Base-by-base conservation (phyloP, 2,797 vertebrate genomes). In the Sebastes itinus region DNA sequence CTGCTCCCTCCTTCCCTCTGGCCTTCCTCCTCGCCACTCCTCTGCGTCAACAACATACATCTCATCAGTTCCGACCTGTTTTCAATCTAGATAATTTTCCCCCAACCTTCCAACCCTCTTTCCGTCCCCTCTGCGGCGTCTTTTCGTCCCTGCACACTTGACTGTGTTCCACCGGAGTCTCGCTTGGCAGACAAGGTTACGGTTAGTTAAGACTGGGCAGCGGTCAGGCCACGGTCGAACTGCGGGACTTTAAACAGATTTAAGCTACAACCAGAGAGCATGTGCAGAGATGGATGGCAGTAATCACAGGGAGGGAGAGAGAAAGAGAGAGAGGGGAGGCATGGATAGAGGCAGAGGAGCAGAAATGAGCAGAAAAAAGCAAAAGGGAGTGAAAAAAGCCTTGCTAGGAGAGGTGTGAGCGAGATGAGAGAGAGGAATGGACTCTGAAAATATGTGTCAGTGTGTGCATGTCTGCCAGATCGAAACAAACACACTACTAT, bases 171-270 rank as follows among this genome's bases (percentile, higher is more conserved):
- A 60, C 28, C 52, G 3, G 74, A 80, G 75, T 84, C 83, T 72
- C 42, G 52, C 77, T 86, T 20, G 12, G 73, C 82, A 87, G 77
- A 82, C 85, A 80, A 88, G 92, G 90, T 92, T 81, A 81, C 32
- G 66, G 78, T 88, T 92, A 93, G 90, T 92, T 92, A 93, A 89
- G 80, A 82, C 83, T 73, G 66, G 90, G 55, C 67, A 63, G 73
- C 32, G 70, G 83, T 83, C 81, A 79, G 75, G 78, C 82, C 75
- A 81, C 73, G 72, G 89, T 80, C 74, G 59, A 77, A 76, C 83
- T 72, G 83, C 71, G 66, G 72, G 83, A 81, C 85, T 89, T 87
- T 86, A 86, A 88, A 89, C 82, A 82, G 84, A 88, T 91, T 91
- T 90, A 85, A 87, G 84, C 75, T 80, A 82, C 79, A 80, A 76